Evolutionary conservation across 2,113 vertebrate species (phyloP).

Genomic region (Notechis scutatus): DNA sequence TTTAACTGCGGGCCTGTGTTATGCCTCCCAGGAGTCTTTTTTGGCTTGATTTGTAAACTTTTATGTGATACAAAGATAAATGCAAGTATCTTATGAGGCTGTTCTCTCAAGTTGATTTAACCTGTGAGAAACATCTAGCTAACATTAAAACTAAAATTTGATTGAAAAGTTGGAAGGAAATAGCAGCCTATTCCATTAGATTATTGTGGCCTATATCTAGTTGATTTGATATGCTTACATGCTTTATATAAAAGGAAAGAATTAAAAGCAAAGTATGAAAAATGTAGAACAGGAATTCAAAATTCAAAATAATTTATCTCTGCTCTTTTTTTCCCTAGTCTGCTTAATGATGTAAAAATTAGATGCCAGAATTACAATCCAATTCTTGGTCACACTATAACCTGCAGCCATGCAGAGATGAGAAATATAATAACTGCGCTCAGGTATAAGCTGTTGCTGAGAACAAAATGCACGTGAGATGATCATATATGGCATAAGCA

Average conservation of each 20-base stretch:
- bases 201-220: not conserved
- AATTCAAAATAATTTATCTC: not conserved
- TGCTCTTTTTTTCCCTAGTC: not conserved
- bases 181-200: not conserved
- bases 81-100: not conserved
- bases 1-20: not conserved
- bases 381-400: not conserved
- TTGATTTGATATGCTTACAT: not conserved
- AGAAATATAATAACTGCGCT: not conserved
- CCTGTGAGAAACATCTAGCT: not conserved
- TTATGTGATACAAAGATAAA: not conserved
- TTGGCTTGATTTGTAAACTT: not conserved
- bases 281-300: not conserved
- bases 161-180: not conserved
- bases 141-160: not conserved
- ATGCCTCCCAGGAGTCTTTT: conserved; percentile 2
- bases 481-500: not conserved
- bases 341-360: not conserved
- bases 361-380: not conserved
- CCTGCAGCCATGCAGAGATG: not conserved
- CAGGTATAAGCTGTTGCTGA: not conserved
- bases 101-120: not conserved
- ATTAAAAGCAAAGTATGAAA: not conserved
- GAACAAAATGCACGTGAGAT: not conserved
- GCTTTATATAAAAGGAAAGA: not conserved